These are phyloP conservation scores for Callitettix versicolor DNA, from an alignment of 1,140 invertebrate species.

Conservation along the genomic window DNA sequence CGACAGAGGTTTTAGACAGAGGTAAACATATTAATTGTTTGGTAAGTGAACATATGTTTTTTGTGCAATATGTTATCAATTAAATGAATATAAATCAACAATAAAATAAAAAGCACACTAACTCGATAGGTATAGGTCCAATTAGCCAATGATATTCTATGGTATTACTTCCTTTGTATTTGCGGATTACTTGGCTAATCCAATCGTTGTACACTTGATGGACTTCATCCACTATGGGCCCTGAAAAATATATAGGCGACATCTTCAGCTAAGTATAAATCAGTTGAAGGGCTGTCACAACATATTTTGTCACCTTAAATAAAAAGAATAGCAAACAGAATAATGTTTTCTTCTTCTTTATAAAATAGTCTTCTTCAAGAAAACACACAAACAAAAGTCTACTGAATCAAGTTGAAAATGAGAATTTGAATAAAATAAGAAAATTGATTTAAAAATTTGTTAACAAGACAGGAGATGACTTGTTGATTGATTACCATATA, in stretches of 20 bases:
- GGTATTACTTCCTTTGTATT: constrained; percentile 53
- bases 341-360: background rate
- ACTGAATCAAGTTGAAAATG: background rate
- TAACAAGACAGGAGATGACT: background rate
- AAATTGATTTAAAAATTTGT: too few relatives aligned
- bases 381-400: background rate
- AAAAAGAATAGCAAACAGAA: background rate
- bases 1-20: too few relatives aligned
- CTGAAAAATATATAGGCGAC: constrained; percentile 33
- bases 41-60: too few relatives aligned
- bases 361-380: background rate
- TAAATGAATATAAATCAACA: too few relatives aligned
- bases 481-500: background rate
- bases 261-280: background rate
- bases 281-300: background rate
- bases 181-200: constrained; percentile 67
- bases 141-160: constrained; percentile 88
- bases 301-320: background rate
- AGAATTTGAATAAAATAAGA: too few relatives aligned
- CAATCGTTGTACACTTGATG: constrained; percentile 64
- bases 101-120: constrained; percentile 30
- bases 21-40: too few relatives aligned
- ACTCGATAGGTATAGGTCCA: constrained; percentile 82
- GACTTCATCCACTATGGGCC: constrained; percentile 68
- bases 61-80: too few relatives aligned